These are phyloP conservation scores for Epistrophe eligans DNA, from an alignment of 2,888 invertebrate genomes.

Conservation along the genomic window DNA sequence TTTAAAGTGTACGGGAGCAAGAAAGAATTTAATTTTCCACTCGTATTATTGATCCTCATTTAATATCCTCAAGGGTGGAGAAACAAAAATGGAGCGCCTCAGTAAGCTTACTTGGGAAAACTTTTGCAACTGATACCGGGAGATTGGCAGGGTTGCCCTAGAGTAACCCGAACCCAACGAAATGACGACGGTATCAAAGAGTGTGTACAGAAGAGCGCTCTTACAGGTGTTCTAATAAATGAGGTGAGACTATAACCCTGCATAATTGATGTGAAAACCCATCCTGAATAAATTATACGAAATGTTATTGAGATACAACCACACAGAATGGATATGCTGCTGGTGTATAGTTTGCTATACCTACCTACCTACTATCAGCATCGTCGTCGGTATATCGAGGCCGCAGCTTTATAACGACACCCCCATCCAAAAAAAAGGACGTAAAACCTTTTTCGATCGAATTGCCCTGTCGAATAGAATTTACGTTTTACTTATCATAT, in stretches of 20 bases:
- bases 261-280: constrained; percentile 76
- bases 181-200: neutral
- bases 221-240: constrained; percentile 76
- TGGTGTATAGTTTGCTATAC: constrained; percentile 57
- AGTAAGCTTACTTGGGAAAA: constrained; percentile 69
- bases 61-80: constrained; percentile 66
- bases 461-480: constrained; percentile 74
- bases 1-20: constrained; percentile 47
- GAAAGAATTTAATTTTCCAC: constrained; percentile 76
- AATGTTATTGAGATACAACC: constrained; percentile 76
- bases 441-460: constrained; percentile 72
- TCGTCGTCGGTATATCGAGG: constrained; percentile 18
- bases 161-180: neutral
- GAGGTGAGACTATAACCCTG: constrained; percentile 76
- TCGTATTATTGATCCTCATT: constrained; percentile 76
- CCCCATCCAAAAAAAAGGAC: constrained; percentile 54
- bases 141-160: neutral
- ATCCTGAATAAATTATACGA: constrained; percentile 75
- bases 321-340: constrained; percentile 62
- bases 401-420: constrained; percentile 57
- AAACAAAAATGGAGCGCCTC: constrained; percentile 63
- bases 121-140: constrained; percentile 69
- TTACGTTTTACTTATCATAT: constrained; percentile 76
- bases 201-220: constrained; percentile 60
- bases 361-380: constrained; percentile 3